Conservation (phyloP, 2,888 invertebrate species). For the Spialia ferax region DNA sequence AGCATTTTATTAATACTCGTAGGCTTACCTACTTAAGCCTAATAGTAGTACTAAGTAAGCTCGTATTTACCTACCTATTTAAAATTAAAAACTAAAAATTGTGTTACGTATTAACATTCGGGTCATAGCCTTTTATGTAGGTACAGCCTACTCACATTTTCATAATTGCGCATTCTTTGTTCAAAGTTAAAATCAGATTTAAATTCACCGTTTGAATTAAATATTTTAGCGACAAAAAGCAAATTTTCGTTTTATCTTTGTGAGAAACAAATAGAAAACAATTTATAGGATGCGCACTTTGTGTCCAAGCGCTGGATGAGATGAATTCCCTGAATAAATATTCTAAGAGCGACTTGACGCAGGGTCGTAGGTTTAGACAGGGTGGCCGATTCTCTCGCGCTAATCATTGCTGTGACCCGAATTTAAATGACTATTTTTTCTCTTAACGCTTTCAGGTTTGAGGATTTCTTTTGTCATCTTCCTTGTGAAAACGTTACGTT, state of each 20-base stretch:
- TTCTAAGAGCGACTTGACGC: slow-evolving; percentile 47
- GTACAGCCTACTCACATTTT: background rate
- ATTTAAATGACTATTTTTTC: slow-evolving; percentile 79
- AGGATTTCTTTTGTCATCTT: slow-evolving; percentile 58
- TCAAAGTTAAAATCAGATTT: background rate
- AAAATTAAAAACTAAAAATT: no score
- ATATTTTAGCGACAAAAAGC: background rate
- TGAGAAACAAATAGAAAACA: slow-evolving; percentile 6
- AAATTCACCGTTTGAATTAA: slow-evolving; percentile 4
- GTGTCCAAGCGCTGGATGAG: slow-evolving; percentile 21
- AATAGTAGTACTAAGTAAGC: no score
- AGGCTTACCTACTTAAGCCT: no score
- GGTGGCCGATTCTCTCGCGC: slow-evolving; percentile 70
- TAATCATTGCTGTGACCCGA: slow-evolving; percentile 80
- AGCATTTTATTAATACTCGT: no score
- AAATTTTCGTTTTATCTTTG: slow-evolving; percentile 6
- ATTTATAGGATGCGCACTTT: slow-evolving; percentile 22
- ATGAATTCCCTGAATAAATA: slow-evolving; percentile 37
- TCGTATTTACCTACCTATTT: no score
- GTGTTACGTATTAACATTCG: no score
- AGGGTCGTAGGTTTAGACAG: slow-evolving; percentile 62
- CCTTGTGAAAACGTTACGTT: slow-evolving; percentile 56
- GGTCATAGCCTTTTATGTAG: background rate
- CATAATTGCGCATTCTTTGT: background rate
- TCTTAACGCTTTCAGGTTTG: slow-evolving; percentile 62